Base-by-base conservation (phyloP, 2,888 invertebrate genomes). In the Thera obeliscata region DNA sequence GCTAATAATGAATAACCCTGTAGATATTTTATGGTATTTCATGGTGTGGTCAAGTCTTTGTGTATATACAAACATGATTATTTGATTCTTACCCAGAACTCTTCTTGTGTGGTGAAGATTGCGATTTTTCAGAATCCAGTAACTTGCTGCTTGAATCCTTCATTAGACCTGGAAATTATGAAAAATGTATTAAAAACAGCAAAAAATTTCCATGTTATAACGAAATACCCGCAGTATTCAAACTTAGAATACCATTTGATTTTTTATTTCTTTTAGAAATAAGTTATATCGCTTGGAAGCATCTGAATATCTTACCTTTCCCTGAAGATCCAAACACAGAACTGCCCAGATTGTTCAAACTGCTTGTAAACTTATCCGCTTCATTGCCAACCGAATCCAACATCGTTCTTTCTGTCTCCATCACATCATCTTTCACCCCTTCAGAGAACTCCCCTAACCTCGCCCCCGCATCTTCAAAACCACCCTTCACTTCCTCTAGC, bases 101-200 rank as follows among this genome's bases (percentile, higher is more conserved):
- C 80, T 93, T 93, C 81, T 93, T 93, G 80, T 91, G 88, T 57
- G 91, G 91, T 8, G 90, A 88, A 2, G 92, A 86, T 64, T 92
- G 90, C 60, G 90, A 77, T 75, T 93, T 93, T 78, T 93, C 93
- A 0, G 92, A 91, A 71, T 93, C 91, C 81, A 93, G 77, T 74
- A 93, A 80, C 78, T 91, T 93, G 75, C 87, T 83, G 82, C 88
- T 91, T 67, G 93, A 90, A 81, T 93, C 92, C 81, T 93, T 93
- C 87, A 90, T 91, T 80, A 90, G 87, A 78, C 92, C 93, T 92
- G 79, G 48, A 70, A 65, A 66, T 63, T 35, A 49, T n/a, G 2
- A 59, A 46, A 56, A 63, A 41, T 1, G 41, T 4, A 41, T 41
- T 7, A 41, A 7, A 41, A 41, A 41, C 41, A 7, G 41, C 41